Percentiles rank a stretch among this genome's conserved stretches.
phyloP scores from a whole-genome alignment of 2,113 vertebrate species.

The Chaetodon trifascialis region DNA sequence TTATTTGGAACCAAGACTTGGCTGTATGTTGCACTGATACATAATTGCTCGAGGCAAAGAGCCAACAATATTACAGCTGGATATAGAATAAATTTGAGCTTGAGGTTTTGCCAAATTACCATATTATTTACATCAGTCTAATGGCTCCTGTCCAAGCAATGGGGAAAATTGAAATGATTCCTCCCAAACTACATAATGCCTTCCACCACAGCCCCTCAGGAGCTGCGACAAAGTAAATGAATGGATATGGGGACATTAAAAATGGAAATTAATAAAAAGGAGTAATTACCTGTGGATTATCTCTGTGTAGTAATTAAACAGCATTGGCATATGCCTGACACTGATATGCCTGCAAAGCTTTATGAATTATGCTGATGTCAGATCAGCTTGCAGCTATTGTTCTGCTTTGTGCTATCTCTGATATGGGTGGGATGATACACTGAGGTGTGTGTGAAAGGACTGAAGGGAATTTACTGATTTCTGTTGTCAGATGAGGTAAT shows the following conservation, averaged over 20 bases:
- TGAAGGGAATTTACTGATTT: slow-evolving; percentile 6
- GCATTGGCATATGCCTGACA: slow-evolving; percentile 68
- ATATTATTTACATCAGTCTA: slow-evolving; percentile 63
- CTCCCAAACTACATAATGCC: slow-evolving; percentile 30
- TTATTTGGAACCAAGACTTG: slow-evolving; percentile 36
- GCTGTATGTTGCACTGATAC: slow-evolving; percentile 12
- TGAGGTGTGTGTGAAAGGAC: slow-evolving; percentile 1
- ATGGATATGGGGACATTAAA: slow-evolving; percentile 64
- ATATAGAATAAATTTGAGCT: slow-evolving; percentile 44
- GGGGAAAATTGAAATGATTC: slow-evolving; percentile 45
- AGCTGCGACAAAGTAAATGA: slow-evolving; percentile 56
- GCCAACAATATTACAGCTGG: slow-evolving; percentile 50
- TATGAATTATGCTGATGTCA: slow-evolving; percentile 65
- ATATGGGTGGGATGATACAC: slow-evolving; percentile 32
- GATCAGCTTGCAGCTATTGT: slow-evolving; percentile 56
- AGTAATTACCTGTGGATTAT: slow-evolving; percentile 81
- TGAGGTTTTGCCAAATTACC: slow-evolving; percentile 56
- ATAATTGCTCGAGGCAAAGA: slow-evolving; percentile 41
- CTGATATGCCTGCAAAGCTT: slow-evolving; percentile 60
- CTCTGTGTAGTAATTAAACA: slow-evolving; percentile 74
- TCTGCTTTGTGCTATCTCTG: slow-evolving; percentile 44
- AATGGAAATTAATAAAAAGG: slow-evolving; percentile 75
- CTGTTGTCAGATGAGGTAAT: slow-evolving; percentile 19
- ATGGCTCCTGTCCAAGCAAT: slow-evolving; percentile 24
- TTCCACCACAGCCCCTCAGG: slow-evolving; percentile 38